Evolutionary conservation across 2,888 invertebrate species (phyloP).

Genomic region (Gnatocerus cornutus): DNA sequence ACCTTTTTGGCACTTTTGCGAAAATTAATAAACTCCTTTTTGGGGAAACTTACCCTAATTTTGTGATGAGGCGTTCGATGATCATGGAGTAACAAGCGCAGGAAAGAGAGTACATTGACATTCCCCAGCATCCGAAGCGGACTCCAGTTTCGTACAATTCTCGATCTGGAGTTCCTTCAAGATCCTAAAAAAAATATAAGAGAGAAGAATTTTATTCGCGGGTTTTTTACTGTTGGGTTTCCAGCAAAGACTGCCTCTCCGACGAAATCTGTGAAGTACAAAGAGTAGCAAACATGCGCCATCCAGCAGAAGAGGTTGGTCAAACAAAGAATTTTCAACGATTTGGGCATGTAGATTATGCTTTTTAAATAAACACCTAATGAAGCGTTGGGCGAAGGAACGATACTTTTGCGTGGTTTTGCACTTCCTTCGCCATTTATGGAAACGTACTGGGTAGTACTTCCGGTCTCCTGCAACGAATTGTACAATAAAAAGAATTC

Average conservation of each 20-base stretch:
- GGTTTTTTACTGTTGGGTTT: constrained; percentile 79
- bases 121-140: constrained; percentile 96
- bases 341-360: constrained; percentile 93
- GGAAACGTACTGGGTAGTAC: constrained; percentile 11
- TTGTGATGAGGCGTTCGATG: constrained; percentile 89
- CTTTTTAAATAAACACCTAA: constrained; percentile 89
- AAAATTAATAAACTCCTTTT: background rate
- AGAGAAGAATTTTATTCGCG: background rate
- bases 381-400: constrained; percentile 70
- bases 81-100: constrained; percentile 93
- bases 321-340: constrained; percentile 88
- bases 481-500: background rate
- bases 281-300: constrained; percentile 96
- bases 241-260: constrained; percentile 93
- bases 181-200: constrained; percentile 74
- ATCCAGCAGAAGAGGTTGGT: constrained; percentile 99
- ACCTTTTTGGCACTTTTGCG: constrained; percentile 84
- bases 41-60: constrained; percentile 74
- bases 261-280: constrained; percentile 97
- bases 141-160: constrained; percentile 91
- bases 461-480: no score
- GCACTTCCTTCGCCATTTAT: constrained; percentile 15
- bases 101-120: constrained; percentile 96
- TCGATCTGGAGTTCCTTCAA: constrained; percentile 78
- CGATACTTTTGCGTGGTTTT: constrained; percentile 58